These are phyloP conservation scores for Pachymerium ferrugineum DNA, from an alignment of 2,888 invertebrate species.

Conservation along the genomic window DNA sequence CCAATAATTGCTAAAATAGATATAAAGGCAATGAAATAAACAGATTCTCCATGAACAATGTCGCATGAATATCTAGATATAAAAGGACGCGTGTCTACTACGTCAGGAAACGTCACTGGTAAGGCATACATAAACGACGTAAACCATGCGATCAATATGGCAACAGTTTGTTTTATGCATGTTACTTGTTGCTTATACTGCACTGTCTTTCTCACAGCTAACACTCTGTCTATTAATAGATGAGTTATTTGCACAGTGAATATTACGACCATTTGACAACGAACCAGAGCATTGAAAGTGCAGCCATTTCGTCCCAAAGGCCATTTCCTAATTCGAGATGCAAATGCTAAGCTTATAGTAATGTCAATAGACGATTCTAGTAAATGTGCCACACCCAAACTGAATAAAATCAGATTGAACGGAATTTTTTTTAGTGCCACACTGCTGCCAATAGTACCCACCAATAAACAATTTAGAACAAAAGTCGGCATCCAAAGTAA, in stretches of 20 bases:
- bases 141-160: constrained; percentile 39
- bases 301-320: not conserved
- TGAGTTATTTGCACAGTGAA: not conserved
- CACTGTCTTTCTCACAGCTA: constrained; percentile 37
- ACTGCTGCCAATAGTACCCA: not conserved
- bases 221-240: not conserved
- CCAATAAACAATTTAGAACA: not conserved
- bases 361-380: not conserved
- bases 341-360: not conserved
- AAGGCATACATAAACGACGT: constrained; percentile 37
- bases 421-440: not conserved
- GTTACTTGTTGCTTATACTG: constrained; percentile 38
- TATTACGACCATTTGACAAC: not conserved
- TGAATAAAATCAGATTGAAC: not conserved
- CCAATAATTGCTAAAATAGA: constrained; percentile 39
- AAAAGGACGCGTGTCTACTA: constrained; percentile 38
- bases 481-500: not conserved
- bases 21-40: constrained; percentile 39
- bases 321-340: not conserved
- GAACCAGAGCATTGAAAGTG: not conserved
- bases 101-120: constrained; percentile 38
- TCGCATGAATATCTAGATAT: constrained; percentile 40
- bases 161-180: constrained; percentile 35
- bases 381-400: not conserved
- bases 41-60: constrained; percentile 36